Conservation (phyloP, 1,140 invertebrate genomes). For the Eumaeus atala region DNA sequence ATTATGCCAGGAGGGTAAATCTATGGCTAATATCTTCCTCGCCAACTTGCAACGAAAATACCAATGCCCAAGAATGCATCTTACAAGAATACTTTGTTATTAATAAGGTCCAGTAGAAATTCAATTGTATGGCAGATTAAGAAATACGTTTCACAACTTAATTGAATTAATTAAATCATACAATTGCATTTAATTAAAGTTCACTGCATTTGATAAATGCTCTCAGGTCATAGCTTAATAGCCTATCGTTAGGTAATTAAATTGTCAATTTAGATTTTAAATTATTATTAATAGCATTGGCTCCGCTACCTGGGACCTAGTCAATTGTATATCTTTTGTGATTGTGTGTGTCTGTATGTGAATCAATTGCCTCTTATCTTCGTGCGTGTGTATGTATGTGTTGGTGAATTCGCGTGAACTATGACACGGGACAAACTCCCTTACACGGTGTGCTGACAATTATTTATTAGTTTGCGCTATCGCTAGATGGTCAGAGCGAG, state of each 20-base stretch:
- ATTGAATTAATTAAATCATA: too few relatives aligned
- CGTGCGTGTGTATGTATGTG: neutral
- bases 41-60: too few relatives aligned
- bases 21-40: too few relatives aligned
- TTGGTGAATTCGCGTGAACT: neutral
- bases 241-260: neutral
- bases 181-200: too few relatives aligned
- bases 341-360: too few relatives aligned
- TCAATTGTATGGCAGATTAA: too few relatives aligned
- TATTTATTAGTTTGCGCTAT: conserved; percentile 13
- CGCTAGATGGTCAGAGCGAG: too few relatives aligned
- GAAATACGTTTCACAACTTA: too few relatives aligned
- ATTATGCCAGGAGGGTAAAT: too few relatives aligned
- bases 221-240: conserved; percentile 3
- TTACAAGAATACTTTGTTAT: too few relatives aligned
- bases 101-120: too few relatives aligned
- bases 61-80: too few relatives aligned
- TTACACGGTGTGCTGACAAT: conserved; percentile 6
- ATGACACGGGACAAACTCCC: conserved; percentile 8
- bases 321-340: neutral
- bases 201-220: neutral
- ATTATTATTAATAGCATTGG: conserved; percentile 2
- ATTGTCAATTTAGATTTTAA: neutral
- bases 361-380: neutral
- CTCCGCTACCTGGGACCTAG: neutral